Percentiles rank a stretch among this genome's conserved stretches.
Conservation (phyloP, 2,797 vertebrate genomes). For the Ptychadena robeensis region DNA sequence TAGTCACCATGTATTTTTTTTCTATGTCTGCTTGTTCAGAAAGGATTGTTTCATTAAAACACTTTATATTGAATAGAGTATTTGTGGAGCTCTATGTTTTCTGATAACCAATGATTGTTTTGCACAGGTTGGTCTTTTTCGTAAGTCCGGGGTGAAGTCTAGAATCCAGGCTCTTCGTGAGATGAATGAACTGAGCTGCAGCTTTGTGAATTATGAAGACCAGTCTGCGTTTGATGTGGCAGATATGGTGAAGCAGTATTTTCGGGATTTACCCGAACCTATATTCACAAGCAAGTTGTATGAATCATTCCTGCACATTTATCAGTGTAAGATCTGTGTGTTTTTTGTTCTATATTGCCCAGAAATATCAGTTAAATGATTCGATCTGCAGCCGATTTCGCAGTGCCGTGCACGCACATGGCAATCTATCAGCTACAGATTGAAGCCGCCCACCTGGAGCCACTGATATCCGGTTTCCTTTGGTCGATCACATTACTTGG, state of each 20-base stretch:
- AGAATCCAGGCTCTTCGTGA: constrained; percentile 85
- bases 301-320: constrained; percentile 88
- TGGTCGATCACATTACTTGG: too few species aligned
- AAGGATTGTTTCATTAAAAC: too few species aligned
- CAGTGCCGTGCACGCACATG: too few species aligned
- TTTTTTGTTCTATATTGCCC: too few species aligned
- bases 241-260: constrained; percentile 91
- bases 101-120: neutral
- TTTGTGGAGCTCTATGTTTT: neutral
- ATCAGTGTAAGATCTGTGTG: constrained; percentile 80
- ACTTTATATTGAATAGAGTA: too few species aligned
- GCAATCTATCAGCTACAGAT: too few species aligned
- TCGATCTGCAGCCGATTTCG: too few species aligned
- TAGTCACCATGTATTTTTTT: too few species aligned
- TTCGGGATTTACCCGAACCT: constrained; percentile 87
- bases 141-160: constrained; percentile 88
- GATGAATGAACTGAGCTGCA: constrained; percentile 81
- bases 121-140: constrained; percentile 85
- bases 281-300: constrained; percentile 85
- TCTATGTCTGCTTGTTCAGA: too few species aligned
- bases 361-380: too few species aligned
- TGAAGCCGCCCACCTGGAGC: too few species aligned
- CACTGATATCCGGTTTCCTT: too few species aligned
- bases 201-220: constrained; percentile 75
- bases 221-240: constrained; percentile 90